Evolutionary conservation across 2,113 vertebrate genomes (phyloP).

Genomic region (Neogale vison): DNA sequence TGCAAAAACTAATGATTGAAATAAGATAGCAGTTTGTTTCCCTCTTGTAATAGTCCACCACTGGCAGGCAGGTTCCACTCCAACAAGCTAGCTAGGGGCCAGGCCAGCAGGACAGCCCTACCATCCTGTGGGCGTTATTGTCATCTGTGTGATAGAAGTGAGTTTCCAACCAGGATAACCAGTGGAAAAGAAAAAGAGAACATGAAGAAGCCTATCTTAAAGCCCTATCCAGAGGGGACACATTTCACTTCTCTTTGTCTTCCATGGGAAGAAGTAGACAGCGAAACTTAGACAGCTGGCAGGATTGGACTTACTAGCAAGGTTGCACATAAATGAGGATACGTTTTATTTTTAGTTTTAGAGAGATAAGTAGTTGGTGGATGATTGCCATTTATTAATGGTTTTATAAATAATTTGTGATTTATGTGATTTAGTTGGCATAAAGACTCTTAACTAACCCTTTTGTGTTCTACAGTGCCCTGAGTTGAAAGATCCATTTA

Average conservation of each 20-base stretch:
- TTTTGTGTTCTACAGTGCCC: not conserved
- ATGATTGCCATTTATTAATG: not conserved
- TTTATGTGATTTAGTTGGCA: not conserved
- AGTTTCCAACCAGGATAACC: not conserved
- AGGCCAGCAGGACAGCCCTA: not conserved
- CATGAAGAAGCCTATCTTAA: not conserved
- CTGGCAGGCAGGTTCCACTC: not conserved
- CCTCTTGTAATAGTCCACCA: not conserved
- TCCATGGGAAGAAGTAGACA: not conserved
- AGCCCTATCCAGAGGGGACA: not conserved
- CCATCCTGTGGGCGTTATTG: not conserved
- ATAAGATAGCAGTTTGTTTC: not conserved
- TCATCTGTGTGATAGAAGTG: not conserved
- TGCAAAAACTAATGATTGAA: not conserved
- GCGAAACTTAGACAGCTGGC: not conserved
- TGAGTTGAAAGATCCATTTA: not conserved
- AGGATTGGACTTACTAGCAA: not conserved
- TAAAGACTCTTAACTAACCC: not conserved
- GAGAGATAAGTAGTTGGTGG: not conserved
- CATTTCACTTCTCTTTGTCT: not conserved
- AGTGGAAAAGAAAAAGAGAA: not conserved
- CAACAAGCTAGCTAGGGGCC: too few relatives aligned
- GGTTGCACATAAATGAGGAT: not conserved
- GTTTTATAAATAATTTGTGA: not conserved
- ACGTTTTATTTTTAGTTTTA: not conserved